phyloP scores from a whole-genome alignment of 2,113 vertebrate species.

The Gnathonemus longibarbis region DNA sequence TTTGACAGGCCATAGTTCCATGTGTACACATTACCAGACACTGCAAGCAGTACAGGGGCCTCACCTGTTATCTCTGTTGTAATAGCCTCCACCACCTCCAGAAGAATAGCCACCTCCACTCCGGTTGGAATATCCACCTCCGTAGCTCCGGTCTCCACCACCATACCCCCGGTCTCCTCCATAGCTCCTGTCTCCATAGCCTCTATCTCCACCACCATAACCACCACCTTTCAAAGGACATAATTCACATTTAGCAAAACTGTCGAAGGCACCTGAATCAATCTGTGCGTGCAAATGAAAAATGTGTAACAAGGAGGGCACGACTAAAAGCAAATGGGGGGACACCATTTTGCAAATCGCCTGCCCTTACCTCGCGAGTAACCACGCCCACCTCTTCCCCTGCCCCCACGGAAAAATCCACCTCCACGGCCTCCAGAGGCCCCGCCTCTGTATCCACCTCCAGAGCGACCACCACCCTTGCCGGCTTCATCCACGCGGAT shows the following conservation, averaged over 20 bases:
- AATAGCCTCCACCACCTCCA: conserved; percentile 31
- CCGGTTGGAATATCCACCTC: conserved; percentile 44
- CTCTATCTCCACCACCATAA: conserved; percentile 63
- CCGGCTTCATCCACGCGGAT: conserved; percentile 95
- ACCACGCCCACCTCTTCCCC: conserved; percentile 74
- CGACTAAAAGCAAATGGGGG: conserved; percentile 26
- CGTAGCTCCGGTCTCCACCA: conserved; percentile 57
- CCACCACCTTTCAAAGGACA: conserved; percentile 31
- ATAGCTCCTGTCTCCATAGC: conserved; percentile 34
- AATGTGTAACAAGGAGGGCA: conserved; percentile 17
- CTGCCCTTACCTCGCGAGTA: conserved; percentile 63
- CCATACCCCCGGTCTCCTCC: conserved; percentile 48
- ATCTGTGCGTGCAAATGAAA: not conserved
- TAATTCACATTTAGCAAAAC: not conserved
- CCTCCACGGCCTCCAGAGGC: conserved; percentile 44
- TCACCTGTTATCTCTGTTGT: conserved; percentile 53
- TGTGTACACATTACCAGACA: not conserved
- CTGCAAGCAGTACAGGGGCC: not conserved
- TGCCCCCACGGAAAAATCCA: conserved; percentile 69
- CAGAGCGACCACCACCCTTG: conserved; percentile 67
- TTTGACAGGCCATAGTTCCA: not conserved
- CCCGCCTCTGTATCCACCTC: conserved; percentile 63
- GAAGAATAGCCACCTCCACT: conserved; percentile 54
- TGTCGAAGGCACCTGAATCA: not conserved
- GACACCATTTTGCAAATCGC: conserved; percentile 14